Conservation (phyloP, 2,888 invertebrate genomes). For the Caenorhabditis macrosperma region DNA sequence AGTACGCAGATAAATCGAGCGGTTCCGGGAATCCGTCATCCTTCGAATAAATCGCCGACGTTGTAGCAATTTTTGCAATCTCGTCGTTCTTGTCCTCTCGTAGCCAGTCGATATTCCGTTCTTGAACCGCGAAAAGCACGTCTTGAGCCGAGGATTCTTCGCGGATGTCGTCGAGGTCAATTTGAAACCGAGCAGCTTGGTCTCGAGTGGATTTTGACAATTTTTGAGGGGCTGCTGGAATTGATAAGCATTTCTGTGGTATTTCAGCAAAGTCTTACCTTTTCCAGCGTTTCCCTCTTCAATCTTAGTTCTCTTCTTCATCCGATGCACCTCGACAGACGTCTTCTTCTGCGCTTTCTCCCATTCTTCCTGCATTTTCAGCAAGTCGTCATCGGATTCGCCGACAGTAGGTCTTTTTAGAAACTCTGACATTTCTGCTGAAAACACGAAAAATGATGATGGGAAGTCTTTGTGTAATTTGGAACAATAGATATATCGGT, state of each 20-base stretch:
- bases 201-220: conserved; percentile 7
- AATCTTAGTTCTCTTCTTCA: conserved; percentile 34
- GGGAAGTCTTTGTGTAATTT: neutral
- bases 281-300: conserved; percentile 2
- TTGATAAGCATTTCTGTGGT: neutral
- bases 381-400: conserved; percentile 69
- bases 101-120: conserved; percentile 51
- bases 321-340: conserved; percentile 40
- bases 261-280: too few species aligned
- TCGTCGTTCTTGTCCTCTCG: conserved; percentile 17
- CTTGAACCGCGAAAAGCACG: conserved; percentile 42
- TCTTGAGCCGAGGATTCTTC: conserved; percentile 27
- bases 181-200: conserved; percentile 52
- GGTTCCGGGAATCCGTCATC: conserved; percentile 76
- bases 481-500: neutral
- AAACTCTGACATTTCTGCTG: conserved; percentile 48
- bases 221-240: neutral
- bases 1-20: conserved; percentile 70
- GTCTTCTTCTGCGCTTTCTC: conserved; percentile 22
- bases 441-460: neutral
- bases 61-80: neutral
- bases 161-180: conserved; percentile 57
- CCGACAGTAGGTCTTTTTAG: conserved; percentile 59
- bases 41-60: conserved; percentile 55
- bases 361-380: conserved; percentile 63